Evolutionary conservation across 2,113 vertebrate species (phyloP).

Genomic region (Hyaena hyaena): DNA sequence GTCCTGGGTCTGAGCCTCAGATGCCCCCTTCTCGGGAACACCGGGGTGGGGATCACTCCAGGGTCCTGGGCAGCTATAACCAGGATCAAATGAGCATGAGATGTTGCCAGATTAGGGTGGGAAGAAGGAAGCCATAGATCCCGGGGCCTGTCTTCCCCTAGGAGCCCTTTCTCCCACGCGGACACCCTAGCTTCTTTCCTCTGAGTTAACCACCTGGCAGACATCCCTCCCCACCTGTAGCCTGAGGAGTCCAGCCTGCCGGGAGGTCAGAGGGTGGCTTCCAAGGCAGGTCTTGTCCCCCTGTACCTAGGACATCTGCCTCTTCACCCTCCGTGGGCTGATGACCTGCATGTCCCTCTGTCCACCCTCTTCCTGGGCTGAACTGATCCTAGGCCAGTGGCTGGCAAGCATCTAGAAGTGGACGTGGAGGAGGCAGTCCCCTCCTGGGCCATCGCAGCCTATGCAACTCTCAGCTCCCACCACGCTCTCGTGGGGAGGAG

Average conservation of each 20-base stretch:
- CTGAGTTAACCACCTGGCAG: neutral
- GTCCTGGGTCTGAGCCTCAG: neutral
- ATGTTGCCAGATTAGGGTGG: neutral
- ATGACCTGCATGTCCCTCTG: neutral
- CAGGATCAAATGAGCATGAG: neutral
- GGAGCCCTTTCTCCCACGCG: neutral
- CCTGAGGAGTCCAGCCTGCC: neutral
- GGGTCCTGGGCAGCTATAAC: neutral
- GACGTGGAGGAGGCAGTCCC: neutral
- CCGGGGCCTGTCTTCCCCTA: neutral
- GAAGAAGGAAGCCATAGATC: neutral
- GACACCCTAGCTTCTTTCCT: neutral
- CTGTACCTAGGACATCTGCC: neutral
- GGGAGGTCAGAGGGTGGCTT: neutral
- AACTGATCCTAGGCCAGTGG: neutral
- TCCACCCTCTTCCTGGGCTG: neutral
- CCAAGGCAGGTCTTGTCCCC: neutral
- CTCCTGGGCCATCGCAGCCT: neutral
- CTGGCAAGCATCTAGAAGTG: neutral
- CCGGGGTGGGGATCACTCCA: neutral
- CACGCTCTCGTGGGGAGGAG: neutral
- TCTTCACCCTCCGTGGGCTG: neutral
- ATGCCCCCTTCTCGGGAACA: neutral
- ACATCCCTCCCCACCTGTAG: neutral
- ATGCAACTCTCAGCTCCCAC: too few species aligned